A percentile compares a stretch with the other conserved stretches of the same genome.
Conservation (phyloP, 2,113 vertebrate genomes). For the Podarcis raffonei region DNA sequence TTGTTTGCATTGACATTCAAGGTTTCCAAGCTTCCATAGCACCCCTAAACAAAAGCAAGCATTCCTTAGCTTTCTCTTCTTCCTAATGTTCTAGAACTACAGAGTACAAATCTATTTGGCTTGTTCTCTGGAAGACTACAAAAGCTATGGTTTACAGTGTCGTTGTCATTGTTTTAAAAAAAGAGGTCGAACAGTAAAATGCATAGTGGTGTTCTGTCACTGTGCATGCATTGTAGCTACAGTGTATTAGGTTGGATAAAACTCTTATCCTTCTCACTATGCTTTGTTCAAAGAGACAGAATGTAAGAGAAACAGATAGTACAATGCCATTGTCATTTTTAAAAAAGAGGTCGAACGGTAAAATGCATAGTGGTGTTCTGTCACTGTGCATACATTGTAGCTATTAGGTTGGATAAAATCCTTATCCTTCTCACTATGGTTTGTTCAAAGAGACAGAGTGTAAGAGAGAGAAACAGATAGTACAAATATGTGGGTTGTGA, state of each 20-base stretch:
- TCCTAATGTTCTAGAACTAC: background rate
- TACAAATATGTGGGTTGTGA: background rate
- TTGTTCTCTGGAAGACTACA: background rate
- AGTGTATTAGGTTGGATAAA: background rate
- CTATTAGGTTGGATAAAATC: background rate
- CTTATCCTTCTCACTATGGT: background rate
- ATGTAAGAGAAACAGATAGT: background rate
- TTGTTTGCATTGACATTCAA: background rate
- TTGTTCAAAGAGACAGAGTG: background rate
- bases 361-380: background rate
- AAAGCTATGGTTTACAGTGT: background rate
- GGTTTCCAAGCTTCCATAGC: background rate
- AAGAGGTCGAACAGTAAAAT: background rate
- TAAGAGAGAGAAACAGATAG: background rate
- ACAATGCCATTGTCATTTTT: background rate
- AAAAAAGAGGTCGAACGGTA: background rate
- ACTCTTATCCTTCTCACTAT: background rate
- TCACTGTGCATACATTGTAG: background rate
- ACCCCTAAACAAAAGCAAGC: background rate
- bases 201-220: background rate
- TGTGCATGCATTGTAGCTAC: background rate
- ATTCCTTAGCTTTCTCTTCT: rapidly evolving
- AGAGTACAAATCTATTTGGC: background rate
- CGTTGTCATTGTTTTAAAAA: background rate
- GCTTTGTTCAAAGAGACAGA: rapidly evolving